Base-by-base conservation (phyloP, 2,113 vertebrate genomes). In the Hemichromis elongatus region DNA sequence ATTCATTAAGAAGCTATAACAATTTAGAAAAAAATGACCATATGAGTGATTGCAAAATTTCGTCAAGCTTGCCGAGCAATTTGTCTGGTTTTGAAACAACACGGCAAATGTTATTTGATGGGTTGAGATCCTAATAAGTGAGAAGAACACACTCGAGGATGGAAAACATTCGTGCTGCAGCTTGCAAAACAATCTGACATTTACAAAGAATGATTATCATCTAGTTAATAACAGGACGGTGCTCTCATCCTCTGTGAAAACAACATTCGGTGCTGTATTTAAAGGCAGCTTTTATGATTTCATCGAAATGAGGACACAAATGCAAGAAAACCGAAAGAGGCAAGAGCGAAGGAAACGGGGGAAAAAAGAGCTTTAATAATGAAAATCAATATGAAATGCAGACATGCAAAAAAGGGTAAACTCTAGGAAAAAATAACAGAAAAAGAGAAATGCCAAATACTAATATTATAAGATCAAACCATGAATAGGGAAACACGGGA, bases 181-280 rank as follows among this genome's bases (percentile, higher is more conserved):
- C 66, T 78, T 55, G 77, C 80, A 88, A 89, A 91, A 87, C 83
- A 84, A 79, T 79, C 70, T 87, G 83, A 89, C 90, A 88, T 91
- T 89, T 82, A 79, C 59, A 84, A 89, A 42, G 61, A 83, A 82
- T 5, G 14, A 81, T 82, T 84, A 68, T 88, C 50, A 59, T 84
- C 81, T 37, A 18, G 47, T 21, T 70, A 73, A 83, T 84, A 80
- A 86, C 56, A 86, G 77, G 42, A n/a, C 12, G 19, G 26, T 53
- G 18, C 19, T 33, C 45, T 73, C 68, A 73, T 79, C n/a, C 53
- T 80, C 66, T 33, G 30, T 2, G 9, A 75, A n/a, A 78, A 81
- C 26, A 66, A 66, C 61, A 47, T 21, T 30, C 12, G 9, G 14
- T 3, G 68, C 68, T 73, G 68, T 14, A 33, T 88, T 82, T 47